Evolutionary conservation across 2,888 invertebrate species (phyloP), one percentile per base, ranked within the genome.

Genomic region (Eristalinus aeneus): DNA sequence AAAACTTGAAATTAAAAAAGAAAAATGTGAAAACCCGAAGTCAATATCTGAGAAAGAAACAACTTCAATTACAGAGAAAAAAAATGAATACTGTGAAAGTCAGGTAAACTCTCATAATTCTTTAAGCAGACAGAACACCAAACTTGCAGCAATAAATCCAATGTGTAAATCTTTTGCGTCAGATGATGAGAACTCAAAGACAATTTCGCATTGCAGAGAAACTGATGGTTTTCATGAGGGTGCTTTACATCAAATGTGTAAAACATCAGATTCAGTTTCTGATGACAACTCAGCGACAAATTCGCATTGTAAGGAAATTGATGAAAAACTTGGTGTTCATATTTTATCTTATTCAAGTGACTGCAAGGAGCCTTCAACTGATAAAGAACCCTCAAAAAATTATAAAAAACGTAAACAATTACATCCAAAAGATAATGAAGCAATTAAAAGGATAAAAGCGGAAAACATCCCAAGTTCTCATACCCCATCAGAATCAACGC

Each of bases 1-100:
- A 1, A 63, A 74, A 11, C 39, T 11, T 4, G 68, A 80, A 75
- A 56, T 79, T 2, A 65, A 71, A 34, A n/a, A 78, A 32, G 76
- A 87, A 81, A 56, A 22, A 10, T 63, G 31, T 58, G 61, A 67
- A 1, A 60, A 56, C 39, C 32, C 1, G 69, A 84, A n/a, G 36
- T n/a, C 23, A 8, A 36, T 68, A 4, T 39, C 34, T 11, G 63
- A 68, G 3, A 56, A 73, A 46, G 16, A 16, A 3, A 9, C 68
- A 22, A 5, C 6, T 58, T 1, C 63, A 20, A 2, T 31, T 46
- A 86, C 69, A 12, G 22, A 58, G 23, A 39, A 46, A 16, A 46
- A n/a, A 16, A 46, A 5, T 16, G 46, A 39, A 12, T 12, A 5
- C 16, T 46, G 6, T 16, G 8, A 16, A 16, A 16, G 46, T 16